A percentile compares a stretch with the other conserved stretches of the same genome.
Evolutionary conservation across 2,113 vertebrate species (phyloP).

Genomic region (Hippocampus comes): DNA sequence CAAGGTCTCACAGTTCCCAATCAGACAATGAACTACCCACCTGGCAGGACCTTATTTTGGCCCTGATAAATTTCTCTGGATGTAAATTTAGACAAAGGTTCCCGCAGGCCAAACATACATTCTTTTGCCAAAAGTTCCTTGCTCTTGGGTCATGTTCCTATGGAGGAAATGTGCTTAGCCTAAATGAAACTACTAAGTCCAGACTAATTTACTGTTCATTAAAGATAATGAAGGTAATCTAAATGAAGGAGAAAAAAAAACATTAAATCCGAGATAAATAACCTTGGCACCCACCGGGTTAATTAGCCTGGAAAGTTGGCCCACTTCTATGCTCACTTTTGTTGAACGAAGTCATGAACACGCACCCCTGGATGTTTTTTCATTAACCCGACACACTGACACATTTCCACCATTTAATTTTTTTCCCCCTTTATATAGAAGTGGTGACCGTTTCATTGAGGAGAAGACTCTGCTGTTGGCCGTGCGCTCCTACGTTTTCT

Average conservation of each 20-base stretch:
- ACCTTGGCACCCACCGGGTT: constrained; percentile 26
- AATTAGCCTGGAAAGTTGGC: constrained; percentile 39
- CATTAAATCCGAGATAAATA: constrained; percentile 3
- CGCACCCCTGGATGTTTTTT: constrained; percentile 34
- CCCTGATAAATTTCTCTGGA: too few species aligned
- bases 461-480: constrained; percentile 95
- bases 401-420: constrained; percentile 36
- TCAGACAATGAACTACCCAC: too few species aligned
- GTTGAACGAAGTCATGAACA: constrained; percentile 13
- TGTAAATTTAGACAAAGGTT: neutral
- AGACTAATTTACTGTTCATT: neutral
- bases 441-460: constrained; percentile 89
- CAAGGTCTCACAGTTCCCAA: too few species aligned
- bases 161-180: neutral
- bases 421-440: constrained; percentile 67
- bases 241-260: neutral
- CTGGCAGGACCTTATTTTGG: too few species aligned
- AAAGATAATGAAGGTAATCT: neutral
- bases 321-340: constrained; percentile 43
- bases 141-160: neutral
- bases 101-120: neutral
- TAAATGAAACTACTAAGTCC: neutral
- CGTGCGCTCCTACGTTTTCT: constrained; percentile 96
- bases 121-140: neutral
- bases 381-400: constrained; percentile 60